Base-by-base conservation (phyloP, 2,888 invertebrate genomes). In the Muscina levida region DNA sequence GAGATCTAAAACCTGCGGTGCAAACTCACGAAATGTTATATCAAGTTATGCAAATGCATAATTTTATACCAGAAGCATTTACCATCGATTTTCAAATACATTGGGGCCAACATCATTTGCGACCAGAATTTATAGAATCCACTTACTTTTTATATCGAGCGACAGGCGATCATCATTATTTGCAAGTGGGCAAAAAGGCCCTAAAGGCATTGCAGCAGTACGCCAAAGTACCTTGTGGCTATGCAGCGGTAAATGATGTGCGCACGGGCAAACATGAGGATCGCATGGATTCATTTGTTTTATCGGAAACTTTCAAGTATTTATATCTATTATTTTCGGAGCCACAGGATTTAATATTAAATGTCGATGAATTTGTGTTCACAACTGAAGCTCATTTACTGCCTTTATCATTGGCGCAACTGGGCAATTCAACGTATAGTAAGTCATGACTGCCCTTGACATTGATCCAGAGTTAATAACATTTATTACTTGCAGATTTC, bases 1-100 rank as follows among this genome's bases (percentile, higher is more conserved):
- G 99, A 0, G 99, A 99, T 89, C 93, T 99, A 11, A 95, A 97
- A 86, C 97, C 98, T 8, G 99, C 99, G 0, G 97, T 99, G n/a
- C 98, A 98, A 92, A 98, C 98, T 0, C 99, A 99, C 89, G 99
- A 99, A 91, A 98, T 99, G 97, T 92, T 99, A 1, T 98, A 98
- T 90, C 98, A 99, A 91, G 98, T 99, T 13, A 97, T 98, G 94
- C 97, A 98, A 91, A 93, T 97, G 86, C 98, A 99, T 90, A 98
- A 97, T 82, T 98, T 99, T 90, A 95, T 99, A 86, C 99, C 99
- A 0, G 99, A 99, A 92, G 99, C 99, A 3, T 99, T 99, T 90
- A 99, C 99, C 0, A 96, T 97, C 0, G 98, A 99, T 91, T 98
- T 99, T 87, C 96, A 97, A 92, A 97, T 99, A 8, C 98, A 99